Evolutionary conservation across 1,140 invertebrate genomes (phyloP).

Genomic region (Pseudachorutes palmiensis): DNA sequence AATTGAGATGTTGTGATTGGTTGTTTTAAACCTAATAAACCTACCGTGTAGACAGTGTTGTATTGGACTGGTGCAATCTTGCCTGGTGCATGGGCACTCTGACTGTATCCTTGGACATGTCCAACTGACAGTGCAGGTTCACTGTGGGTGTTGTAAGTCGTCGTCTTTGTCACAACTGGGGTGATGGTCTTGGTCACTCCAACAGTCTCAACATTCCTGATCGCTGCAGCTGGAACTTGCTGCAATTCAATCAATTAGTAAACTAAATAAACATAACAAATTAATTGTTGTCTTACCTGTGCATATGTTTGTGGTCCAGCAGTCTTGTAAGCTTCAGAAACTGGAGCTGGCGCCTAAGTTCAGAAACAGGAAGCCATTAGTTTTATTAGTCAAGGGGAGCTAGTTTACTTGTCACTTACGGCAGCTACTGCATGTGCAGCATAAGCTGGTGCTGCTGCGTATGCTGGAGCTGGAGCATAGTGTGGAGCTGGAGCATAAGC

Average conservation of each 20-base stretch:
- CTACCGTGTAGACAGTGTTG: slow-evolving; percentile 33
- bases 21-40: not conserved
- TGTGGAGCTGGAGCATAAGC: too few relatives aligned
- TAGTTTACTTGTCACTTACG: too few relatives aligned
- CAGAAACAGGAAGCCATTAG: too few relatives aligned
- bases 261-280: too few relatives aligned
- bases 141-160: slow-evolving; percentile 29
- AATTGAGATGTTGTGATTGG: not conserved
- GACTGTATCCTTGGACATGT: slow-evolving; percentile 36
- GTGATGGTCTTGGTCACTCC: slow-evolving; percentile 37
- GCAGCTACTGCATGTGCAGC: not conserved
- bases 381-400: too few relatives aligned
- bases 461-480: too few relatives aligned
- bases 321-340: not conserved
- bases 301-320: slow-evolving; percentile 7
- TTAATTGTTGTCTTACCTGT: not conserved
- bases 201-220: slow-evolving; percentile 35
- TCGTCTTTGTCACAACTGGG: slow-evolving; percentile 35
- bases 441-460: not conserved
- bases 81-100: slow-evolving; percentile 21
- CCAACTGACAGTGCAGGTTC: slow-evolving; percentile 35
- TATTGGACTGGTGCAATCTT: slow-evolving; percentile 35
- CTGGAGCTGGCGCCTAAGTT: not conserved
- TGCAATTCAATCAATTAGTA: slow-evolving; percentile 5
- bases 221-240: slow-evolving; percentile 31